phyloP scores from a whole-genome alignment of 2,797 vertebrate species.

The Pitangus sulphuratus region DNA sequence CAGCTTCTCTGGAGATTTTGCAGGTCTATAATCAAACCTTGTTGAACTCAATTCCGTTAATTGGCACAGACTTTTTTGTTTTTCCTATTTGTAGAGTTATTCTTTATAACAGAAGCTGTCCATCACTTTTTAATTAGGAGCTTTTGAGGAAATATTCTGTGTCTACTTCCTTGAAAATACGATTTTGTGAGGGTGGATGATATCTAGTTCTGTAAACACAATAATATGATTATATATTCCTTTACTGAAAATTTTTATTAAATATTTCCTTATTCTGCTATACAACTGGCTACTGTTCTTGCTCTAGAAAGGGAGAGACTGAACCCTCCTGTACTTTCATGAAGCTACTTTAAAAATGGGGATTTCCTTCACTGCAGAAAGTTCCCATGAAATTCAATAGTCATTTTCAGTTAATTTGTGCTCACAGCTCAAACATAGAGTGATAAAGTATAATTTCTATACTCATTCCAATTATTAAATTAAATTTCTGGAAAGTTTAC shows the following conservation, averaged over 20 bases:
- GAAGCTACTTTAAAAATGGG: not conserved
- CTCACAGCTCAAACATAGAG: not conserved
- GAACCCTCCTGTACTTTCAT: not conserved
- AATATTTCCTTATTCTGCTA: not conserved
- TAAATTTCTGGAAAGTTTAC: not conserved
- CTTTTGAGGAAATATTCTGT: not conserved
- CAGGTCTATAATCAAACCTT: not conserved
- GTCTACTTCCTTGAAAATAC: not conserved
- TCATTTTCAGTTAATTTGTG: not conserved
- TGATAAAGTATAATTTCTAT: not conserved
- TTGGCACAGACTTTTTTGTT: not conserved
- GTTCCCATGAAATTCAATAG: not conserved
- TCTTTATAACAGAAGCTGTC: not conserved
- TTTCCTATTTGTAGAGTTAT: not conserved
- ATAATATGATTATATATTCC: not conserved
- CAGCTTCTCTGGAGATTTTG: not conserved
- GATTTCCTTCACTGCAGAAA: not conserved
- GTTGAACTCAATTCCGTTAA: not conserved
- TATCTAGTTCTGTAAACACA: not conserved
- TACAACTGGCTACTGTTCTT: not conserved
- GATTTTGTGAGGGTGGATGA: not conserved
- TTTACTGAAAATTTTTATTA: not conserved
- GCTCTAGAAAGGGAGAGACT: not conserved
- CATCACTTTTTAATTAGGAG: not conserved
- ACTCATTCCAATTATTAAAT: not conserved